Evolutionary conservation across 2,113 vertebrate species (phyloP), one percentile per base, ranked within the genome.

Genomic region (Lophura nycthemera): DNA sequence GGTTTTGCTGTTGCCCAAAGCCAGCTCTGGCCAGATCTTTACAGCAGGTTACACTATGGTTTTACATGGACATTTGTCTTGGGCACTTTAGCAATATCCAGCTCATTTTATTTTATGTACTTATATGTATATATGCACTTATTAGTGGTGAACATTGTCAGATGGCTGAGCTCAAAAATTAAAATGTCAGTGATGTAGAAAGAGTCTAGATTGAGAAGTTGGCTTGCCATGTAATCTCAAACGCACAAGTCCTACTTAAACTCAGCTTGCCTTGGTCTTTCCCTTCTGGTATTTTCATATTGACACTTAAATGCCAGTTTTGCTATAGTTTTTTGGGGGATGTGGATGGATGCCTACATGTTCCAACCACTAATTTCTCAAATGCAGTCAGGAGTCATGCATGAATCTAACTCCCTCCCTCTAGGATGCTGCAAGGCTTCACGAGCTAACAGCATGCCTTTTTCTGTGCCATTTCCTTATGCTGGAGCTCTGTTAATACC

Each of bases 81-180:
- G 14, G 72, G 86, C 83, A 59, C 70, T 94, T 84, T 80, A 96
- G 95, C 93, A 84, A 81, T 57, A 42, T 78, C 25, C 30, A 57
- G 13, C 45, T 67, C 27, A 21, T 64, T 73, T 78, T 60, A 50
- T 45, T 76, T 80, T n/a, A 69, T 2, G 2, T 21, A 30, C 8
- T 4, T n/a, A 10, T 43, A 18, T 29, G 34, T 40, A 38, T 42
- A 21, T n/a, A 40, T 32, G 57, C 43, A 29, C n/a, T 86, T 87
- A 76, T 25, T 48, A 69, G n/a, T 4, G 57, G 43, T 24, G 43
- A 90, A 50, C 40, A 36, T 10, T 65, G 65, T 81, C 52, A 78
- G 54, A 69, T 13, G 29, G 40, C 36, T 91, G 69, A 29, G n/a
- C 61, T 82, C 61, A 59, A 90, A 83, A 13, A 78, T 42, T 50